These are phyloP conservation scores for Eubasilissa splendida DNA, from an alignment of 2,888 invertebrate genomes.

Conservation along the genomic window DNA sequence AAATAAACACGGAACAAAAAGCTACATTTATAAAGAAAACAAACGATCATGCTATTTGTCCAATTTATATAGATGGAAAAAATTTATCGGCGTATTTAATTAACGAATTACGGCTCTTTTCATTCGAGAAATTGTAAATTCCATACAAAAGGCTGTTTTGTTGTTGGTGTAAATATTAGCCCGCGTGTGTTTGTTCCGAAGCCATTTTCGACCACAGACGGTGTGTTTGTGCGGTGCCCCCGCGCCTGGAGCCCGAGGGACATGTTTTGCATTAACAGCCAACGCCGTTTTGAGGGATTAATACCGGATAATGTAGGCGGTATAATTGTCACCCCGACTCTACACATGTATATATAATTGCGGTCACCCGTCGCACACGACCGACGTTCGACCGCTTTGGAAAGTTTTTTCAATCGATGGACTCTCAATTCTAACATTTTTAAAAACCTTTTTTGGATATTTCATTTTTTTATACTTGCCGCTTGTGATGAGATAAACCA, in stretches of 20 bases:
- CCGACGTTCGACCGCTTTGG: no score
- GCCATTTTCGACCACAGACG: constrained; percentile 41
- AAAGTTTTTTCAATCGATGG: no score
- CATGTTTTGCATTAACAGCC: constrained; percentile 60
- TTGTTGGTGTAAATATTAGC: constrained; percentile 47
- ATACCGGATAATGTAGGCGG: constrained; percentile 50
- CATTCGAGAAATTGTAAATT: constrained; percentile 47
- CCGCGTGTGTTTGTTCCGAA: constrained; percentile 42
- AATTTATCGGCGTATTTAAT: constrained; percentile 49
- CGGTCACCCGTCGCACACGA: no score
- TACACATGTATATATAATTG: background rate
- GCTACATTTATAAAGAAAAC: constrained; percentile 34
- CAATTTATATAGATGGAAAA: constrained; percentile 45
- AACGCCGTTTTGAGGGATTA: constrained; percentile 60
- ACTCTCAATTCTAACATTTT: no score
- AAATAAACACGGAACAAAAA: constrained; percentile 37
- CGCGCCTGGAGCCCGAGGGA: constrained; percentile 56
- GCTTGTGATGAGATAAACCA: no score
- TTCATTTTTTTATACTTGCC: no score
- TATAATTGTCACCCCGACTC: constrained; percentile 49
- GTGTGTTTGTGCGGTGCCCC: constrained; percentile 35
- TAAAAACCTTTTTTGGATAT: no score
- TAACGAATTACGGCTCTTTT: constrained; percentile 48
- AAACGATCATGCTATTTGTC: constrained; percentile 39
- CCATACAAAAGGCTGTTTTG: constrained; percentile 47